Evolutionary conservation across 1,140 invertebrate genomes (phyloP), one percentile per base, ranked within the genome.

Genomic region (Charaxes varanes): DNA sequence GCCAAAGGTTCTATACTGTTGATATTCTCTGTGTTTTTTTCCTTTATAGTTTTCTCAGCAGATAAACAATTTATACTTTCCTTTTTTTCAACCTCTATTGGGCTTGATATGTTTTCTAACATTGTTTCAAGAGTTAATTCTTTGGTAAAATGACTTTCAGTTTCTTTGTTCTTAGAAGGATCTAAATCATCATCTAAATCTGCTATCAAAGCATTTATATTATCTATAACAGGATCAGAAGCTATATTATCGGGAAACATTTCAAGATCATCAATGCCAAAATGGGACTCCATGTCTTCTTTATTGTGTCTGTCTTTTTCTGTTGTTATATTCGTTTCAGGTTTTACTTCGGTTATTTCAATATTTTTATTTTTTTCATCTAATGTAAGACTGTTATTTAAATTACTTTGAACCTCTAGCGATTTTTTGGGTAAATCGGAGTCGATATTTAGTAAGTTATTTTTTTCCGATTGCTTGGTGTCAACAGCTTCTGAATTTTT

Each of bases 121-220:
- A 70, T 62, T 37, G 59, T 64, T 32, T 62, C 61, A 10, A 62
- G 27, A 33, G 26, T 43, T 26, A 65, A 44, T 10, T 67, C 59
- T 28, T 60, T 54, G 14, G 44, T 62, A 28, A 71, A 68, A 19
- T 62, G 41, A 40, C 42, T 43, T 32, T 41, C 34, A 11, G 17
- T 23, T 16, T 62, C 47, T 32, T 48, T 45, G 24, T 21, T 55
- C 50, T 67, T 79, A 13, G 58, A 36, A 16, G 54, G 35, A 41
- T 68, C 61, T 35, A 82, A 43, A 28, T 83, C 76, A 34, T 76
- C 46, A 42, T 80, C 72, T 23, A 80, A 47, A 40, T 76, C 66
- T 10, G 71, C 79, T 42, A 83, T 79, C 6, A 80, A 49, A 16
- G 53, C 62, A 54, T 77, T 79, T 14, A 80, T 79, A 47, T 74